Base-by-base conservation (phyloP, 1,140 invertebrate genomes). In the Drosophila santomea region DNA sequence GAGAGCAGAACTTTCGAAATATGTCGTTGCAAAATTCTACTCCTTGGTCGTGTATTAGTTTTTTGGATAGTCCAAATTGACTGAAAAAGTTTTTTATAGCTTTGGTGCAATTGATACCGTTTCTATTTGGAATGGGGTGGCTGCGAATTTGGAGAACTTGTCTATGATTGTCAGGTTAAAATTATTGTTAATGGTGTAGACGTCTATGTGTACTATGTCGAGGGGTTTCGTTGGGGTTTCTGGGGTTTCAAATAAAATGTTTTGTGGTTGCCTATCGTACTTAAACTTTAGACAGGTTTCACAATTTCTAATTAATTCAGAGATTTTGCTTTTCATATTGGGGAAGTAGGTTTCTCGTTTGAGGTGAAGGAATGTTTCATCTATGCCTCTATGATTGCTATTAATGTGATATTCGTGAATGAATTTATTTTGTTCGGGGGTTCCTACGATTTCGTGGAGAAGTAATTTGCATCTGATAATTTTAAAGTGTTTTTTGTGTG, bases 11-110 rank as follows among this genome's bases (percentile, higher is more conserved):
- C 28, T 50, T 25, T n/a, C 5, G 20, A 20, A 23, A 39, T 23
- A 45, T 6, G 8, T 15, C 2, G 20, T 15, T 12, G 4, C 7
- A 58, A 8, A 58, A 58, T 58, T 45, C 25, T 11, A 41, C 23
- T 17, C 55, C 55, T 17, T 20, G 39, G 8, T 45, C 55, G 45
- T 32, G 32, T 12, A 58, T 28, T 8, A 45, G 17, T n/a, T 58
- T 58, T 20, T 43, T 32, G 3, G 55, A 39, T 12, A 58, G 10
- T 39, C 41, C 55, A 4, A 58, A 50, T n/a, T 25, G 28, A 58
- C 14, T 58, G 7, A 45, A 14, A 14, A 32, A 43, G 8, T 43
- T n/a, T 43, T n/a, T 17, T 8, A 43, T n/a, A 17, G 41, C 41
- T 43, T n/a, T 15, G 1, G 20, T 57, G 15, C 28, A 39, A 2